Base-by-base conservation (phyloP, 2,113 vertebrate genomes). In the Cynopterus brachyotis region DNA sequence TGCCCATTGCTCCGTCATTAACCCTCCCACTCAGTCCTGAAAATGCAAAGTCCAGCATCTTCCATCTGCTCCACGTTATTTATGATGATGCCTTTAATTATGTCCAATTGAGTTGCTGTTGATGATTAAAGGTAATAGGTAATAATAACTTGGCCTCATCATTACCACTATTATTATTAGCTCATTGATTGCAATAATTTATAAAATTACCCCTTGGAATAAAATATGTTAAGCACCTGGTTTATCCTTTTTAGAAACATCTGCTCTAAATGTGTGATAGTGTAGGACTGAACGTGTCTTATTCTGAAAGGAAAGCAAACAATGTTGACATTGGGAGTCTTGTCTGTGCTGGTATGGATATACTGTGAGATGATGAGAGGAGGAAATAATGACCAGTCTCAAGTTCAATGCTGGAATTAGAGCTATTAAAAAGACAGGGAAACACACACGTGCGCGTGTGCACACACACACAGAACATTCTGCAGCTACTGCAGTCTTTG, bases 181-280 rank as follows among this genome's bases (percentile, higher is more conserved):
- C 97, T 99, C 99, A 99, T 99, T 99, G 99, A 99, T 99, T 99
- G 99, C 99, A 99, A 99, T 99, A 99, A 99, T 99, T 99, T 98
- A 94, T 99, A 98, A 99, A 99, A 99, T 99, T 99, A 98, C 99
- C 99, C 98, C 98, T 98, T 98, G 98, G 98, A 99, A 99, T 99
- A 98, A 98, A 98, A 99, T 98, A 99, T 98, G 98, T 98, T 99
- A 98, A 99, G 99, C 99, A 99, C 99, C 99, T 99, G 99, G 99
- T 98, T 98, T 97, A 96, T 98, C 98, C 97, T 97, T 97, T 95
- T 97, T 94, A 88, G 97, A 98, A 98, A 99, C 99, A 99, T 99
- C 98, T 98, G 98, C 98, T 98, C 93, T 98, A 98, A 98, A 98
- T 42, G 98, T 98, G 98, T 98, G 97, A 98, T 98, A 98, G 98